Conservation (phyloP, 1,140 invertebrate species). For the Pristionchus pacificus region DNA sequence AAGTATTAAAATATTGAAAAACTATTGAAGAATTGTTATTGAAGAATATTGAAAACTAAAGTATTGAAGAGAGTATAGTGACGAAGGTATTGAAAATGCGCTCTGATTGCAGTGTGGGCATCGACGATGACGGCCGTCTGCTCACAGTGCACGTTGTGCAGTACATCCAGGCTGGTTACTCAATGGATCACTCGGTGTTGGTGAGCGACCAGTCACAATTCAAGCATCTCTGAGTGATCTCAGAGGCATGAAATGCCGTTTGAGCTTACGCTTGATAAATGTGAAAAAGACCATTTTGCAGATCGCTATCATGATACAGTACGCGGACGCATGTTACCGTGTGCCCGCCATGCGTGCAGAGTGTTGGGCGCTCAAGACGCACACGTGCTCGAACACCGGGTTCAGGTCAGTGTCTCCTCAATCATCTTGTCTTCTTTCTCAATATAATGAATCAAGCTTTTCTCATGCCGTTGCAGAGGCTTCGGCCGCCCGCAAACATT, state of each 20-base stretch:
- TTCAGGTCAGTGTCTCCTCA: conserved; percentile 43
- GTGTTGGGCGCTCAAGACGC: conserved; percentile 58
- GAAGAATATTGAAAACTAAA: too few species aligned
- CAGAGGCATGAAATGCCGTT: conserved; percentile 4
- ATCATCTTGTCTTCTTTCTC: not conserved
- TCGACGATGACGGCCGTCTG: conserved; percentile 28
- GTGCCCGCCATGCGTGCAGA: conserved; percentile 54
- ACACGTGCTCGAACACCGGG: conserved; percentile 60
- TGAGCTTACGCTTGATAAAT: conserved; percentile 14
- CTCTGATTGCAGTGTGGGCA: conserved; percentile 32
- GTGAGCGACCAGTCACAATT: conserved; percentile 5
- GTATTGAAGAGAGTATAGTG: too few species aligned
- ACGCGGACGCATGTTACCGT: conserved; percentile 47
- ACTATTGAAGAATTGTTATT: too few species aligned
- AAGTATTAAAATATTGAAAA: too few species aligned
- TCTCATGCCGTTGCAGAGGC: conserved; percentile 41
- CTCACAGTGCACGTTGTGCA: conserved; percentile 21
- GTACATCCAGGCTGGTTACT: conserved; percentile 30
- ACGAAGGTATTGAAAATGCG: too few species aligned
- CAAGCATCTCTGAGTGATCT: conserved; percentile 14
- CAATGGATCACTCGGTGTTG: conserved; percentile 18
- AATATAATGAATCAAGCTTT: not conserved
- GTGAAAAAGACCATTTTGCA: too few species aligned
- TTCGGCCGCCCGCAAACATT: conserved; percentile 58
- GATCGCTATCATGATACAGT: too few species aligned